Evolutionary conservation across 2,797 vertebrate genomes (phyloP), one percentile per base, ranked within the genome.

Genomic region (Syngnathus rostellatus): DNA sequence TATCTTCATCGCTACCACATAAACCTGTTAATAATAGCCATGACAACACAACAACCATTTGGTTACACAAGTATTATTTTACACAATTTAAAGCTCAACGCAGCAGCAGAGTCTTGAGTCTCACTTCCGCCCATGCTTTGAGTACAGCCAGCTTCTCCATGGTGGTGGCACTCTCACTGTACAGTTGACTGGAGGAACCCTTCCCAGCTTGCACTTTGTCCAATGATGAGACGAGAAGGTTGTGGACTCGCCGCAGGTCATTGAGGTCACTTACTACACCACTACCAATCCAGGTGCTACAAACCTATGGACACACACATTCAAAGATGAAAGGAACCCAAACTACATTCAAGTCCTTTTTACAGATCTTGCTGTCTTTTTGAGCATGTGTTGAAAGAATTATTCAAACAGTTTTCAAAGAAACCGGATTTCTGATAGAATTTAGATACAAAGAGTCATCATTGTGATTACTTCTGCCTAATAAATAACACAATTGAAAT

Each of bases 91-190:
- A 64, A 48, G 37, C 16, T 54, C 8, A 51, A 63, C 6, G 57
- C 60, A 63, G 39, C 62, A 60, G 1, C 21, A 53, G 8, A 21
- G 23, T 64, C 40, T 9, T 66, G 21, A 8, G 46, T 67, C 79
- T 82, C 87, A 98, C 97, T 95, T 99, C 95, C 6, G 97, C 97
- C 97, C 97, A 99, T 0, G 97, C 97, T 84, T 99, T 99, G 17
- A 99, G 91, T 61, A 99, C 97, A 0, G 97, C 95, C 64, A 99
- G 89, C 37, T 98, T 98, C 85, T 99, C 97, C 97, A 99, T 99
- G 0, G 97, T 99, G 46, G 93, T 97, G 0, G 96, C 96, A 0
- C 97, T 99, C 85, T 99, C 97, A 19, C 94, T 93, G 81, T 99
- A 99, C 38, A 98, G 90, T 77, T 97, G 97, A 74, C 94, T 96